phyloP scores from a whole-genome alignment of 2,113 vertebrate genomes.

The Archilochus colubris region DNA sequence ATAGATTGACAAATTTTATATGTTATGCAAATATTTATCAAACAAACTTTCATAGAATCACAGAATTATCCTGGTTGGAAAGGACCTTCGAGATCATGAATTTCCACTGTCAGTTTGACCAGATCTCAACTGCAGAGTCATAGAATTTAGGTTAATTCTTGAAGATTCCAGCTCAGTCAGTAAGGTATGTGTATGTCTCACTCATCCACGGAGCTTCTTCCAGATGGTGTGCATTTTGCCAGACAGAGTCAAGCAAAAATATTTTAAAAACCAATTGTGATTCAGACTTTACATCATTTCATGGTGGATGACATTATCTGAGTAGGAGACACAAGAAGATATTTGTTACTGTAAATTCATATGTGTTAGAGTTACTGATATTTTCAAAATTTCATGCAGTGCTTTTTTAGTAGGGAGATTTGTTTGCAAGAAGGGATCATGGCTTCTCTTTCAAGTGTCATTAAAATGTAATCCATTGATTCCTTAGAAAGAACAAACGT shows the following conservation, averaged over 20 bases:
- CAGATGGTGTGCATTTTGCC: neutral
- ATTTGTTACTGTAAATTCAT: neutral
- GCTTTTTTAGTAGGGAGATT: neutral
- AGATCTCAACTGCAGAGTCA: neutral
- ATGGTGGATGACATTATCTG: neutral
- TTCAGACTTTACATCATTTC: neutral
- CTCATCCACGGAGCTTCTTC: neutral
- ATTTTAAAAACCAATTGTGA: neutral
- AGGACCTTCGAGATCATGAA: no score
- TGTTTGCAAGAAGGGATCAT: neutral
- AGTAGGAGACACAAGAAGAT: neutral
- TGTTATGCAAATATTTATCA: neutral
- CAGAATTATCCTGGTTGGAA: no score
- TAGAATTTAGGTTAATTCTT: neutral
- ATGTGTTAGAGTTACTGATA: neutral
- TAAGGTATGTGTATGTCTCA: neutral
- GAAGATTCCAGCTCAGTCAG: neutral
- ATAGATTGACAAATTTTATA: neutral
- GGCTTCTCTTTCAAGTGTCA: neutral
- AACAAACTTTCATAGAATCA: neutral
- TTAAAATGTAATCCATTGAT: conserved; percentile 31
- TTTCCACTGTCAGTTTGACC: neutral
- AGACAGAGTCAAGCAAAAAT: neutral
- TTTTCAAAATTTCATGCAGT: neutral
- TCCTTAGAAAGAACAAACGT: conserved; percentile 44